A percentile compares a stretch with the other conserved stretches of the same genome.
Evolutionary conservation across 2,888 invertebrate genomes (phyloP).

Genomic region (Petrolisthes cinctipes): DNA sequence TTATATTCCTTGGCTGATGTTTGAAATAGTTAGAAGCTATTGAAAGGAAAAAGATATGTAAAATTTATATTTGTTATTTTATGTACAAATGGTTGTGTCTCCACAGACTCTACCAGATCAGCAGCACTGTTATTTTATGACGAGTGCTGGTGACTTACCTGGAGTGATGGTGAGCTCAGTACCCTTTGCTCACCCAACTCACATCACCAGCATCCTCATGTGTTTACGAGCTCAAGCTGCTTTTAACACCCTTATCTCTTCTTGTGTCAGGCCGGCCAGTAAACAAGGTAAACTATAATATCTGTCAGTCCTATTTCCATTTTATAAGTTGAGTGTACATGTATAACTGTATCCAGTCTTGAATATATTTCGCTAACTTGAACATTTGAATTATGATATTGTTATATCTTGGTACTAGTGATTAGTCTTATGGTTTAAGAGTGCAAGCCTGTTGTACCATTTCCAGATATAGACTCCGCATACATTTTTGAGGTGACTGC

Average conservation of each 20-base stretch:
- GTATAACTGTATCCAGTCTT: not conserved
- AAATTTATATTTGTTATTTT: not conserved
- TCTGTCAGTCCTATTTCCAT: too few relatives aligned
- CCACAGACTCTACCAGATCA: constrained; percentile 90
- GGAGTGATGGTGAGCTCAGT: constrained; percentile 84
- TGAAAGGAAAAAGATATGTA: too few relatives aligned
- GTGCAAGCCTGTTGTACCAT: not conserved
- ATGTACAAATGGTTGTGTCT: not conserved
- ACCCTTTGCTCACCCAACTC: constrained; percentile 93
- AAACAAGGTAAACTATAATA: constrained; percentile 77
- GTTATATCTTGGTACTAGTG: not conserved
- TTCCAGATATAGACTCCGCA: constrained; percentile 79
- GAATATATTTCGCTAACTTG: not conserved
- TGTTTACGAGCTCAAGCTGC: constrained; percentile 89
- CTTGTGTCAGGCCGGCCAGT: constrained; percentile 86
- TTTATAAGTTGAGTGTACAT: not conserved
- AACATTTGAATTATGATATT: not conserved
- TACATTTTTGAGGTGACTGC: constrained; percentile 94
- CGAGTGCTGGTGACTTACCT: constrained; percentile 79
- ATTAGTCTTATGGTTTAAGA: not conserved
- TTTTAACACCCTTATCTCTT: constrained; percentile 88
- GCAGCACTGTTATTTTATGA: constrained; percentile 93
- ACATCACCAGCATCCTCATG: constrained; percentile 88
- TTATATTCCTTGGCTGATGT: not conserved
- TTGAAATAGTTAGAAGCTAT: not conserved